Percentiles rank a stretch among this genome's conserved stretches.
phyloP scores from a whole-genome alignment of 2,797 vertebrate genomes.

The Anguilla obscura region DNA sequence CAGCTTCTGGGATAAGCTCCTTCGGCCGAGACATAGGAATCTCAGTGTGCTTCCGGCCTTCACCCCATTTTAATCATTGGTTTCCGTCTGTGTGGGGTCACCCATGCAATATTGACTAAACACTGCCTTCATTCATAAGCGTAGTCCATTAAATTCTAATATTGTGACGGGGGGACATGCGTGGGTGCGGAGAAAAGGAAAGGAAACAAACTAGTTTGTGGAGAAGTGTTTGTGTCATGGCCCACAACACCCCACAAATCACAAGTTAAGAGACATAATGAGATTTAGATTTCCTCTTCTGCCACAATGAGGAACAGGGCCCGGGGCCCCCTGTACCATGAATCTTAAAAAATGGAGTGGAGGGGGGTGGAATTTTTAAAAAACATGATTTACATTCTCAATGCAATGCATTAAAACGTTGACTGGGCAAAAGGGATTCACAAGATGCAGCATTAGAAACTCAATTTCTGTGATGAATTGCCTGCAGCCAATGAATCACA shows the following conservation, averaged over 20 bases:
- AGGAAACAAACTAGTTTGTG: slow-evolving; percentile 50
- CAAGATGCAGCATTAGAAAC: slow-evolving; percentile 99
- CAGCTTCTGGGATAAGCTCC: neutral
- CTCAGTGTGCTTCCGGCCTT: neutral
- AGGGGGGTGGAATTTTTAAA: slow-evolving; percentile 37
- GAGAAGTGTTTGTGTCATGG: slow-evolving; percentile 51
- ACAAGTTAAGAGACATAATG: slow-evolving; percentile 55
- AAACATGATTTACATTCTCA: slow-evolving; percentile 99
- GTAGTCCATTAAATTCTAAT: slow-evolving; percentile 30
- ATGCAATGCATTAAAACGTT: slow-evolving; percentile 99
- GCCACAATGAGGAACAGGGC: slow-evolving; percentile 70
- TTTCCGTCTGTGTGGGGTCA: neutral
- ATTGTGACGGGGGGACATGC: slow-evolving; percentile 6
- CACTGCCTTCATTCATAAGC: slow-evolving; percentile 31
- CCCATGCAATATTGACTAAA: slow-evolving; percentile 38
- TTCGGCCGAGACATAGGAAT: neutral
- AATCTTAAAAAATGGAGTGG: slow-evolving; percentile 69
- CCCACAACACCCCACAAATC: slow-evolving; percentile 51
- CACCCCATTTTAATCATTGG: slow-evolving; percentile 17
- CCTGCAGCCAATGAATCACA: slow-evolving; percentile 99
- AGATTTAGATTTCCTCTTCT: slow-evolving; percentile 52
- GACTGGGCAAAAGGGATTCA: slow-evolving; percentile 99
- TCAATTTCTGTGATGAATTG: slow-evolving; percentile 99
- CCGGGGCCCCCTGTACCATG: slow-evolving; percentile 68
- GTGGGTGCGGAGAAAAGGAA: slow-evolving; percentile 43